A percentile compares a stretch with the other conserved stretches of the same genome.
phyloP scores from a whole-genome alignment of 2,888 invertebrate species.

The Cylindroiulus punctatus region DNA sequence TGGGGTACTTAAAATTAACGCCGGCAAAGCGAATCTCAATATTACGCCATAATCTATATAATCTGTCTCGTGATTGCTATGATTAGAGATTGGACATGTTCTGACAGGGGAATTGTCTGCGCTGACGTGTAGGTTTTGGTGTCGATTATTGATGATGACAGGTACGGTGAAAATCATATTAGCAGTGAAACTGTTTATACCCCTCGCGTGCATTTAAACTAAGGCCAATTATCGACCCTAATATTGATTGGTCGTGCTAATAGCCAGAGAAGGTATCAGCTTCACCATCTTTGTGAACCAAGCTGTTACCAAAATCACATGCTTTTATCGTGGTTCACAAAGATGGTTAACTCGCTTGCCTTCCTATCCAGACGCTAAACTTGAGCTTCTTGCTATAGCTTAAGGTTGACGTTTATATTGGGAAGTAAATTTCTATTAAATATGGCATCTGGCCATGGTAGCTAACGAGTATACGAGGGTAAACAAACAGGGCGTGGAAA shows the following conservation, averaged over 20 bases:
- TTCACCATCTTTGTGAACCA: too few species aligned
- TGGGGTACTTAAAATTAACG: not conserved
- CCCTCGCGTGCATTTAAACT: not conserved
- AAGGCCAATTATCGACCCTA: not conserved
- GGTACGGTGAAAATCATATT: not conserved
- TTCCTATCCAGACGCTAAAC: too few species aligned
- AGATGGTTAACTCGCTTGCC: too few species aligned
- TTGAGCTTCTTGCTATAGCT: too few species aligned
- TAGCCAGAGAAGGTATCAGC: too few species aligned
- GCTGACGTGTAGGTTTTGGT: not conserved
- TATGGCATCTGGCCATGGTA: not conserved
- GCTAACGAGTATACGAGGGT: not conserved
- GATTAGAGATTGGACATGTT: not conserved
- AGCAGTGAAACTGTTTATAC: slow-evolving; percentile 4
- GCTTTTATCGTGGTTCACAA: too few species aligned
- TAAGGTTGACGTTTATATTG: too few species aligned
- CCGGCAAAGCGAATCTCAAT: not conserved
- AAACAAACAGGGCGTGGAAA: too few species aligned
- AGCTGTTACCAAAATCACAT: too few species aligned
- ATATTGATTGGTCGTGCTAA: not conserved
- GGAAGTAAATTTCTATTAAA: not conserved
- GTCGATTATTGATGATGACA: slow-evolving; percentile 26
- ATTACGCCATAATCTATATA: slow-evolving; percentile 11
- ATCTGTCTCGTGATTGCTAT: not conserved
- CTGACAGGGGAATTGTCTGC: slow-evolving; percentile 15